Conservation (phyloP, 2,888 invertebrate species). For the Clivina fossor region DNA sequence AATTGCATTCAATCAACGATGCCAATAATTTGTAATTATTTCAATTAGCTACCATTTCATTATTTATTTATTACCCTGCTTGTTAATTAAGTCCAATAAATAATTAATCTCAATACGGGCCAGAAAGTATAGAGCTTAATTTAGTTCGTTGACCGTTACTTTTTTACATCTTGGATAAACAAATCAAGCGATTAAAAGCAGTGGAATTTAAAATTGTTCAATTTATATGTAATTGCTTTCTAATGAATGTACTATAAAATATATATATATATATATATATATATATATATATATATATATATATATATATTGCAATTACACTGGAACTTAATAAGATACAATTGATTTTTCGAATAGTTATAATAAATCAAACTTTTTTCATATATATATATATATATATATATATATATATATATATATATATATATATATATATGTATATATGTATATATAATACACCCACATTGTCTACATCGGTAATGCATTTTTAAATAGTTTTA, state of each 20-base stretch:
- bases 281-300: not conserved
- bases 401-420: not conserved
- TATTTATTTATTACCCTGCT: too few species aligned
- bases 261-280: not conserved
- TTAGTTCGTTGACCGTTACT: not conserved
- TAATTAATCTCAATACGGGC: not conserved
- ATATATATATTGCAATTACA: not conserved
- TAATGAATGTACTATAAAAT: not conserved
- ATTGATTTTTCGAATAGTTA: not conserved
- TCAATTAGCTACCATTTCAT: too few species aligned
- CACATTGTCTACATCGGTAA: too few species aligned
- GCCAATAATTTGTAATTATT: too few species aligned
- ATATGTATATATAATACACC: too few species aligned
- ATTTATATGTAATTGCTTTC: constrained; percentile 3
- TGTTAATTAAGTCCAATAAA: too few species aligned
- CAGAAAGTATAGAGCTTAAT: not conserved
- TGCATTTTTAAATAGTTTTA: too few species aligned
- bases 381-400: not conserved
- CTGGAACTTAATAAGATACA: not conserved
- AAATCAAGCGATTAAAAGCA: not conserved
- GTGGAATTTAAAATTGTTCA: constrained; percentile 3
- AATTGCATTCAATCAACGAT: too few species aligned
- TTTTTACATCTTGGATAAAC: constrained; percentile 1
- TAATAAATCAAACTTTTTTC: too few species aligned
- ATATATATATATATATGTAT: too few species aligned